Conservation (phyloP, 1,140 invertebrate genomes). For the Caenorhabditis inopinata region DNA sequence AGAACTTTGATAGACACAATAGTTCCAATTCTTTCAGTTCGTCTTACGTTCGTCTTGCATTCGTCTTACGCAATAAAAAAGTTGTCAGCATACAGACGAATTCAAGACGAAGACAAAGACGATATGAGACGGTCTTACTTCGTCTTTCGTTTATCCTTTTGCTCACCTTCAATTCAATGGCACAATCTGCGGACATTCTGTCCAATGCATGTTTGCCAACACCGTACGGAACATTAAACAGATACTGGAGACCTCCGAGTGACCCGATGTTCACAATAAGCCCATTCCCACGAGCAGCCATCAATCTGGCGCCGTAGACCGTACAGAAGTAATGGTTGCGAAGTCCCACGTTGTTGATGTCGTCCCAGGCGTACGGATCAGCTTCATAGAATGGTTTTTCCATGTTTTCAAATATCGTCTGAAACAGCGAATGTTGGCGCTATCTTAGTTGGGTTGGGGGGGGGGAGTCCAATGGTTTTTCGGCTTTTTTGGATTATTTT, state of each 20-base stretch:
- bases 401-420: slow-evolving; percentile 53
- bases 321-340: slow-evolving; percentile 69
- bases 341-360: slow-evolving; percentile 69
- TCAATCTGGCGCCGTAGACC: slow-evolving; percentile 67
- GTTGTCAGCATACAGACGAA: too few relatives aligned
- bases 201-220: slow-evolving; percentile 57
- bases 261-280: slow-evolving; percentile 69
- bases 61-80: too few relatives aligned
- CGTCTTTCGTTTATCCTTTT: too few relatives aligned
- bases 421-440: too few relatives aligned
- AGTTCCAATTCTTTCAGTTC: too few relatives aligned
- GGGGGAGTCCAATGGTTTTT: too few relatives aligned
- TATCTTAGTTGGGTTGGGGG: too few relatives aligned
- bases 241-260: slow-evolving; percentile 67
- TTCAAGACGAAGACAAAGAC: too few relatives aligned
- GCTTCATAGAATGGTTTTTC: slow-evolving; percentile 67
- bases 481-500: too few relatives aligned
- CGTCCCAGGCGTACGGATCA: slow-evolving; percentile 65
- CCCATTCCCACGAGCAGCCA: slow-evolving; percentile 67
- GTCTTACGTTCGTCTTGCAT: too few relatives aligned
- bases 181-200: slow-evolving; percentile 68
- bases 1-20: too few relatives aligned
- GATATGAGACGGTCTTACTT: too few relatives aligned
- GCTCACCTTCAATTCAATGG: slow-evolving; percentile 63
- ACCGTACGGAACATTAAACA: slow-evolving; percentile 68